Conservation (phyloP, 2,888 invertebrate genomes). For the Hyppa rectilinea region DNA sequence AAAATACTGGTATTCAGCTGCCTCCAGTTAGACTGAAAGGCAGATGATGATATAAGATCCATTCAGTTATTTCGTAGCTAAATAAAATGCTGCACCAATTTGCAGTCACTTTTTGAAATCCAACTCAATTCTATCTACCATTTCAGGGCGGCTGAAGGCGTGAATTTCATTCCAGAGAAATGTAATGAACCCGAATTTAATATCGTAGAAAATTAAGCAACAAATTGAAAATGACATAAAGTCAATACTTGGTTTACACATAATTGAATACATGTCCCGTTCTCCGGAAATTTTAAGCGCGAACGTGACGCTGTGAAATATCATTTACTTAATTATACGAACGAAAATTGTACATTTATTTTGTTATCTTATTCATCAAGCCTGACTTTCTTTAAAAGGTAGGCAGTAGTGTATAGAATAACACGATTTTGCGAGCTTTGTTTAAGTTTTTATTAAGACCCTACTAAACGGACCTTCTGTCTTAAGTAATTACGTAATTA, state of each 20-base stretch:
- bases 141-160: background rate
- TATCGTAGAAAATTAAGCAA: constrained; percentile 38
- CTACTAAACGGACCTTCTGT: no score
- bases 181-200: constrained; percentile 44
- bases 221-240: constrained; percentile 59
- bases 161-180: constrained; percentile 12
- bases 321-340: constrained; percentile 4
- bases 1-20: no score
- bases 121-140: background rate
- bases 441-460: no score
- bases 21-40: no score
- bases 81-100: no score
- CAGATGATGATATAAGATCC: no score
- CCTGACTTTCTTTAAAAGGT: background rate
- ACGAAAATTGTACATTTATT: constrained; percentile 17
- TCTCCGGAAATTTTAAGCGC: constrained; percentile 46
- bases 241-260: constrained; percentile 42
- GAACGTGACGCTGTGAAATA: constrained; percentile 34
- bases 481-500: no score
- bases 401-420: background rate
- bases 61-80: no score
- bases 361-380: constrained; percentile 11
- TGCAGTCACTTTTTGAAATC: no score
- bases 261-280: constrained; percentile 49
- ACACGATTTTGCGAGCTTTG: no score